Evolutionary conservation across 2,888 invertebrate genomes (phyloP), one percentile per base, ranked within the genome.

Genomic region (Cheilosia vulpina): DNA sequence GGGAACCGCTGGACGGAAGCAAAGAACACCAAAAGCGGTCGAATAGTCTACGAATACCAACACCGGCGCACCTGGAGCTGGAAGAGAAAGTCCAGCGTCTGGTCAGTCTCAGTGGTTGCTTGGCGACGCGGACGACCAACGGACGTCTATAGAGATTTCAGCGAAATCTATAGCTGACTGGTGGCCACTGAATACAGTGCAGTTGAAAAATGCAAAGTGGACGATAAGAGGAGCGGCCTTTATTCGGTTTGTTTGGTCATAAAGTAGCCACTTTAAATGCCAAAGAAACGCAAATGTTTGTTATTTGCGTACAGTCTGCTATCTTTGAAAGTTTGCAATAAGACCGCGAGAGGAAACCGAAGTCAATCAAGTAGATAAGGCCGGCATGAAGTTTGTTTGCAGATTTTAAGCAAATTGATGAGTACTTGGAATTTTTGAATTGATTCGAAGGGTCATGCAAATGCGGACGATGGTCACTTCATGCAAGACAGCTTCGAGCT

Each of bases 191-290:
- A n/a, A 43, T 31, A 9, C 31, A 45, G 24, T 7, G 34, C 47
- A 52, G 63, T 15, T 38, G 47, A 66, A 73, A 73, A 79, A 84
- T 79, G 79, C 79, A 84, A 79, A 84, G 75, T 79, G 65, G 17
- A 21, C 76, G 84, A 84, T 75, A 75, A 79, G 69, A 63, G 21
- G 52, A 9, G 65, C 24, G 60, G 62, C 45, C 21, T 78, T 38
- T 68, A 66, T 62, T 66, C 21, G 21, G 53, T 41, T 71, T 53
- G 34, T 66, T 77, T 63, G 43, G 50, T 68, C 58, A 65, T 77
- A 60, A 76, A 82, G 19, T 53, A 19, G 24, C 17, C 68, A 66
- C 53, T 73, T 69, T 68, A 75, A 58, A 41, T 21, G 21, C 24
- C 19, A 7, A 31, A 55, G 55, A 52, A 60, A 62, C 24, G 73